phyloP scores from a whole-genome alignment of 2,113 vertebrate species.

The Malurus cyaneus region DNA sequence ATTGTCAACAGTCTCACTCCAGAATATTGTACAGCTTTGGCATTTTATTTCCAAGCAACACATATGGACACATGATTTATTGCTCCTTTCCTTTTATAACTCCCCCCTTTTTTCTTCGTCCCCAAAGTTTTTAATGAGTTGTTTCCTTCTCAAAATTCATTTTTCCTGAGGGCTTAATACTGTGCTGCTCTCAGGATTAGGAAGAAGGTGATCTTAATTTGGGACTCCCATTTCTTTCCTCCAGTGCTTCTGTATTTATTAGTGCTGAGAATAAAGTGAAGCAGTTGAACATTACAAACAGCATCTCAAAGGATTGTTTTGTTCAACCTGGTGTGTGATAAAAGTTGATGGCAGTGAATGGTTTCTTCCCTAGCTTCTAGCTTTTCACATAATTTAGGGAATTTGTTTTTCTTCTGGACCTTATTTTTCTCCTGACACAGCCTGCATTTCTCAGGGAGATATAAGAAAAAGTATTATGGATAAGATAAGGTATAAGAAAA shows the following conservation, averaged over 20 bases:
- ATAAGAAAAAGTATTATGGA: neutral
- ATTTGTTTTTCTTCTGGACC: neutral
- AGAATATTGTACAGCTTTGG: neutral
- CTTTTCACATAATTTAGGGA: neutral
- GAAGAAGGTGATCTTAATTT: neutral
- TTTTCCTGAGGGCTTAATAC: neutral
- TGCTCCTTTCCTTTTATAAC: neutral
- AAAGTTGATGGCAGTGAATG: neutral
- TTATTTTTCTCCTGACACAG: neutral
- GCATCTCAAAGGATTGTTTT: neutral
- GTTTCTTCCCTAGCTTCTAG: neutral
- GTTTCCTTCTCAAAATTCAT: neutral
- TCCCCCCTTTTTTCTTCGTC: neutral
- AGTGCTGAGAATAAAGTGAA: neutral
- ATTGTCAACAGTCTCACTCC: neutral
- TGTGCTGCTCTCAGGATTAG: neutral
- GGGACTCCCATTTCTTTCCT: neutral
- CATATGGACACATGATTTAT: neutral
- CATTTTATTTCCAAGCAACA: neutral
- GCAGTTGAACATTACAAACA: neutral
- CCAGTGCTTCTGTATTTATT: neutral
- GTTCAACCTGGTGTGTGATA: neutral
- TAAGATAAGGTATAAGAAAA: neutral
- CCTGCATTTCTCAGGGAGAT: neutral
- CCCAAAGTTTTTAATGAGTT: neutral